These are phyloP conservation scores for Calephelis perditalis DNA, from an alignment of 2,888 invertebrate genomes.

Conservation along the genomic window DNA sequence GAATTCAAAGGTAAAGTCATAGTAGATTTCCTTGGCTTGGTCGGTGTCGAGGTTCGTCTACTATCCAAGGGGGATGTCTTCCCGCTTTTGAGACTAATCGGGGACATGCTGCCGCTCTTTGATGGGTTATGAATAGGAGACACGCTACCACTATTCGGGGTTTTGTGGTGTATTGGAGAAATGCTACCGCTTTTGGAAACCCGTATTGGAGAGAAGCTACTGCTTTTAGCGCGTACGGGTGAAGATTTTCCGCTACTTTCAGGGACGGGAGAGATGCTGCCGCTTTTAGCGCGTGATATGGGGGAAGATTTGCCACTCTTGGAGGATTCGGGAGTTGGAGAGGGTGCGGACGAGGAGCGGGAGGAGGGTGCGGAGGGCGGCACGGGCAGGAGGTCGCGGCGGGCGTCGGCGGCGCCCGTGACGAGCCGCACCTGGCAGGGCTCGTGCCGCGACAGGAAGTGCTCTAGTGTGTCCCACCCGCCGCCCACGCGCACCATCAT, in stretches of 20 bases:
- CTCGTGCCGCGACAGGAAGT: conserved; percentile 92
- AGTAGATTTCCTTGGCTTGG: conserved; percentile 39
- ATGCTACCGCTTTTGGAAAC: conserved; percentile 31
- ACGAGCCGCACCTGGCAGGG: conserved; percentile 87
- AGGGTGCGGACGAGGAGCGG: conserved; percentile 22
- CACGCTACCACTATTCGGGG: conserved; percentile 40
- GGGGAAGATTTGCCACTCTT: conserved; percentile 21
- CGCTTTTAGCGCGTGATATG: conserved; percentile 23
- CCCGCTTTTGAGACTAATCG: conserved; percentile 39
- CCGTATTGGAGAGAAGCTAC: not conserved
- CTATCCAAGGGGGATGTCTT: conserved; percentile 39
- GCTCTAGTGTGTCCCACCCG: conserved; percentile 95
- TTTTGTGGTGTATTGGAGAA: conserved; percentile 40
- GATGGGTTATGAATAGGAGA: conserved; percentile 55
- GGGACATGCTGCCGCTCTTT: conserved; percentile 47
- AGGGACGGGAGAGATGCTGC: conserved; percentile 37
- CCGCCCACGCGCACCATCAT: conserved; percentile 97
- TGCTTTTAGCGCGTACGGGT: not conserved
- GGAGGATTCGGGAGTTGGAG: conserved; percentile 13
- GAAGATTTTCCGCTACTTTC: not conserved
- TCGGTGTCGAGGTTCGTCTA: conserved; percentile 51
- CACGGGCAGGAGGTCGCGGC: conserved; percentile 49
- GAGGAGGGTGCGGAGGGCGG: conserved; percentile 35
- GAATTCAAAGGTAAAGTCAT: conserved; percentile 51
- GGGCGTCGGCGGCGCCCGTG: conserved; percentile 51